A percentile compares a stretch with the other conserved stretches of the same genome.
Evolutionary conservation across 2,797 vertebrate species (phyloP).

Genomic region (Trematomus bernacchii): DNA sequence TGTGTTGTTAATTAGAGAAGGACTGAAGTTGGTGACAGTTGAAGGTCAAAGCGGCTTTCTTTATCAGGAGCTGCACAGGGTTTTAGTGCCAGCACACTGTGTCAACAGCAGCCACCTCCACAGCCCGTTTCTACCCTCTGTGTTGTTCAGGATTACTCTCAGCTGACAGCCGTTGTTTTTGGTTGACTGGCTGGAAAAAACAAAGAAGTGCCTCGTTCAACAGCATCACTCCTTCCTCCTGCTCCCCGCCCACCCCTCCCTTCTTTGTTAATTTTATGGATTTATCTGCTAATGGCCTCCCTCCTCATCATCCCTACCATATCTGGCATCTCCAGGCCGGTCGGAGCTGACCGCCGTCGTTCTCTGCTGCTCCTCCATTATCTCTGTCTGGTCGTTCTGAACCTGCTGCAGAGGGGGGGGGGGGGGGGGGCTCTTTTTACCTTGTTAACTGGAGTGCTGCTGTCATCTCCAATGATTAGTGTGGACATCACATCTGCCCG

Average conservation of each 20-base stretch:
- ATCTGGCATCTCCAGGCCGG: constrained; percentile 65
- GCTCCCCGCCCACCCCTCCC: constrained; percentile 51
- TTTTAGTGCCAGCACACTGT: constrained; percentile 29
- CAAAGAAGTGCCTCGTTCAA: constrained; percentile 41
- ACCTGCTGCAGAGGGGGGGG: constrained; percentile 38
- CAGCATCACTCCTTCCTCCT: constrained; percentile 52
- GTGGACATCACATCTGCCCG: constrained; percentile 52
- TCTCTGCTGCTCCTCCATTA: constrained; percentile 68
- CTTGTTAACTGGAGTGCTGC: constrained; percentile 72
- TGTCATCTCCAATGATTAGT: constrained; percentile 68
- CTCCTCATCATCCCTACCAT: constrained; percentile 63
- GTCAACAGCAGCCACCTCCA: constrained; percentile 47
- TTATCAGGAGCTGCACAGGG: constrained; percentile 51
- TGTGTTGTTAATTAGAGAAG: constrained; percentile 50
- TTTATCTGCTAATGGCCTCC: constrained; percentile 80
- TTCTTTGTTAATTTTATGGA: constrained; percentile 82
- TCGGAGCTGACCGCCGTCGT: constrained; percentile 52
- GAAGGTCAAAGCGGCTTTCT: constrained; percentile 71
- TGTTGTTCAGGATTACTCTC: constrained; percentile 54
- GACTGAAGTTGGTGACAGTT: constrained; percentile 52
- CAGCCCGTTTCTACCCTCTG: constrained; percentile 33
- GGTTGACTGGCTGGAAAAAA: constrained; percentile 45
- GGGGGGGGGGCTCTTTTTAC: constrained; percentile 58
- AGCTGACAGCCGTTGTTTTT: constrained; percentile 53
- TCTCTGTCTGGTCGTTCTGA: constrained; percentile 65